Evolutionary conservation across 2,797 vertebrate species (phyloP).

Genomic region (Acanthurus leucopareius): DNA sequence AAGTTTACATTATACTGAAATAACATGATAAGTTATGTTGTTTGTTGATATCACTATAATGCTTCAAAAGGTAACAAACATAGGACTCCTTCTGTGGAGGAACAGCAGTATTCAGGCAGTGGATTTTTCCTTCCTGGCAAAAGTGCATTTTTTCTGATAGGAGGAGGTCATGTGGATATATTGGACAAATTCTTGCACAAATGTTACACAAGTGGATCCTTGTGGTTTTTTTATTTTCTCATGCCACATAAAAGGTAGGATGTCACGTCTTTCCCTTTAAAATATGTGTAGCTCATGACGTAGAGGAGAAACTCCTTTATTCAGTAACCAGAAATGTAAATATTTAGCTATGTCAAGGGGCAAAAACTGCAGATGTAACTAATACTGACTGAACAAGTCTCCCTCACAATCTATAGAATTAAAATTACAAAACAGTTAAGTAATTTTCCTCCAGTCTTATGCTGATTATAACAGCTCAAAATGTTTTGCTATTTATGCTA

Average conservation of each 20-base stretch:
- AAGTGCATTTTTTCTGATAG: conserved; percentile 3
- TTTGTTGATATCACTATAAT: not conserved
- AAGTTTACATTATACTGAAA: not conserved
- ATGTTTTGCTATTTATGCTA: not conserved
- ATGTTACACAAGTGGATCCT: conserved; percentile 30
- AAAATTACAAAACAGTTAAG: not conserved
- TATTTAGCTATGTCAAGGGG: conserved; percentile 22
- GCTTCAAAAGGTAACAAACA: not conserved
- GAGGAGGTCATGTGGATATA: not conserved
- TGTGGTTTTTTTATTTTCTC: not conserved
- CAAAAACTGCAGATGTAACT: not conserved
- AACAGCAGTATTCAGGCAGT: too few relatives aligned
- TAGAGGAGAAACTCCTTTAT: not conserved
- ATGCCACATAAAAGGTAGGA: not conserved
- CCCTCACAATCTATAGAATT: not conserved
- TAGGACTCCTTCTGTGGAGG: not conserved
- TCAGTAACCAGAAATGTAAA: conserved; percentile 39
- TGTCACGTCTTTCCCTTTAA: not conserved
- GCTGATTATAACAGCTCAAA: not conserved
- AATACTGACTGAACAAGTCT: not conserved
- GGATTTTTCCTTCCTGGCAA: not conserved
- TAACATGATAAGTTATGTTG: not conserved
- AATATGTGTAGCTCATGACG: not conserved
- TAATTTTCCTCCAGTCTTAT: not conserved
- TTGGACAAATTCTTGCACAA: not conserved